These are phyloP conservation scores for Cavia aperea DNA, from an alignment of 2,113 vertebrate species.

Conservation along the genomic window DNA sequence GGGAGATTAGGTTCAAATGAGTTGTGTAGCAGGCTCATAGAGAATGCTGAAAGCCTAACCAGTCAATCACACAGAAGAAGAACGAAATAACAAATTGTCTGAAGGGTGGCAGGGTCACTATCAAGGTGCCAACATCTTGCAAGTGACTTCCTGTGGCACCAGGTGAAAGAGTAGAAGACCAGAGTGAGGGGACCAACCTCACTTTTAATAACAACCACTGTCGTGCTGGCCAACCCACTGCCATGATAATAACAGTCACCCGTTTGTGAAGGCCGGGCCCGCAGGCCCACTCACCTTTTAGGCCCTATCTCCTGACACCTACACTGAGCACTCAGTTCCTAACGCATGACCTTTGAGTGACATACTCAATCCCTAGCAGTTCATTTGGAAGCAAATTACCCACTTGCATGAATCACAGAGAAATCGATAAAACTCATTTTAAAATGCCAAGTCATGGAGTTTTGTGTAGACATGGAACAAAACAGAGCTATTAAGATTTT, in stretches of 20 bases:
- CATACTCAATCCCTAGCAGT: neutral
- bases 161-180: neutral
- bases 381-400: constrained; percentile 34
- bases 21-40: neutral
- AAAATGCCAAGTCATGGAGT: neutral
- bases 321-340: neutral
- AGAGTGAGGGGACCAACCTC: neutral
- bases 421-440: constrained; percentile 22
- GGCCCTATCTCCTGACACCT: neutral
- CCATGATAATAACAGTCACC: neutral
- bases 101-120: neutral
- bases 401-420: neutral
- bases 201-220: neutral
- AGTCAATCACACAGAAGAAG: neutral
- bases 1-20: neutral
- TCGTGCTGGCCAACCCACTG: neutral
- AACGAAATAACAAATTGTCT: neutral
- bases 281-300: neutral
- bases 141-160: neutral
- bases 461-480: neutral
- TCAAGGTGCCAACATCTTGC: neutral
- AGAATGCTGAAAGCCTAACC: neutral
- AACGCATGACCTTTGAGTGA: neutral
- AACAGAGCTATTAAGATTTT: neutral
- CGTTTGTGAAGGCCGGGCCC: neutral